Percentiles rank a stretch among this genome's conserved stretches.
These are phyloP conservation scores for Acromyrmex heyeri DNA, from an alignment of 1,140 invertebrate genomes.

Conservation along the genomic window DNA sequence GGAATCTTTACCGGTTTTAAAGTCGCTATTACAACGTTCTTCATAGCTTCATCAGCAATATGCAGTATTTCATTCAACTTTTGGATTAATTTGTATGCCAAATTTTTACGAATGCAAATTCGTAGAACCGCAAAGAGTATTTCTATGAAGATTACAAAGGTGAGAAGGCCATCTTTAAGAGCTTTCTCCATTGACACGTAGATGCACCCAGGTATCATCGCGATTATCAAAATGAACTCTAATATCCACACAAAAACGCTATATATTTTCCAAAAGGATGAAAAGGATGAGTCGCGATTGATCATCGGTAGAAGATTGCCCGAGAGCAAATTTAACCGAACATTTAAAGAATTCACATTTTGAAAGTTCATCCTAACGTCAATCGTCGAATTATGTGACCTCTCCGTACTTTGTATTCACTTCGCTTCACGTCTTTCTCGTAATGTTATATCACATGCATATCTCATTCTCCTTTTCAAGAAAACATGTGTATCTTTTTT, in stretches of 20 bases:
- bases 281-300: not conserved
- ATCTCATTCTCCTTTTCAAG: not conserved
- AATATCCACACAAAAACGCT: slow-evolving; percentile 15
- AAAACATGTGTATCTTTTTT: not conserved
- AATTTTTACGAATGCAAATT: not conserved
- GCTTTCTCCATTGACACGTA: slow-evolving; percentile 33
- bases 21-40: not conserved
- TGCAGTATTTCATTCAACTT: not conserved
- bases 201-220: slow-evolving; percentile 19
- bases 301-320: slow-evolving; percentile 70
- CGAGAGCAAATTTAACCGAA: slow-evolving; percentile 45
- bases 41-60: not conserved
- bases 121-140: not conserved
- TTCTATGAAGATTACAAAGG: not conserved
- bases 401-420: not conserved
- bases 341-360: slow-evolving; percentile 66
- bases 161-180: slow-evolving; percentile 38
- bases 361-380: slow-evolving; percentile 63
- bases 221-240: not conserved
- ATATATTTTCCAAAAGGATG: slow-evolving; percentile 17
- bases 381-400: not conserved
- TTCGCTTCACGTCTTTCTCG: not conserved
- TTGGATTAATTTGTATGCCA: not conserved
- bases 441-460: not conserved
- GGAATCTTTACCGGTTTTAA: not conserved